Conservation (phyloP, 2,888 invertebrate species). For the Synanthedon vespiformis region DNA sequence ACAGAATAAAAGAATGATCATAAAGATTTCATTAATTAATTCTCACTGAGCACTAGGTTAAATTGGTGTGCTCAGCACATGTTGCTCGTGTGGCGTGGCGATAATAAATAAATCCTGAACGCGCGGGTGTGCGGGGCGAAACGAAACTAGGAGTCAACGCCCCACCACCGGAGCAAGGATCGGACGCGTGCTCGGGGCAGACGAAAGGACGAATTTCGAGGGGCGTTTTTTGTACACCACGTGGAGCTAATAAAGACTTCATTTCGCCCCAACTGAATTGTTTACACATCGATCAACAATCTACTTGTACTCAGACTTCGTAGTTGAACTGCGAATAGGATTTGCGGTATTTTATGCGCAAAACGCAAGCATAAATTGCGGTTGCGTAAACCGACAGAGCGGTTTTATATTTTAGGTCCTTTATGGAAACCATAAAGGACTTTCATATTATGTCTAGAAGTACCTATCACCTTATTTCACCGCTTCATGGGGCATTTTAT, state of each 20-base stretch:
- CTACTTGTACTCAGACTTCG: too few relatives aligned
- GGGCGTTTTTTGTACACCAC: slow-evolving; percentile 5
- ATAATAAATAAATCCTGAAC: slow-evolving; percentile 33
- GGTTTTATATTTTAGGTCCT: not conserved
- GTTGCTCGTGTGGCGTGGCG: not conserved
- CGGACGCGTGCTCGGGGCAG: slow-evolving; percentile 12
- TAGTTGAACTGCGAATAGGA: too few relatives aligned
- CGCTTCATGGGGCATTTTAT: too few relatives aligned
- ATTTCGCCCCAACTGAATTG: slow-evolving; percentile 2
- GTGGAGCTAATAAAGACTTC: slow-evolving; percentile 11
- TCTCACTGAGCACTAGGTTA: too few relatives aligned
- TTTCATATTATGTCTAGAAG: too few relatives aligned
- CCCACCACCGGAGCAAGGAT: slow-evolving; percentile 9
- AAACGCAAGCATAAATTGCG: not conserved
- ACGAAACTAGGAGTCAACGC: slow-evolving; percentile 10
- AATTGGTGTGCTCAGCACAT: too few relatives aligned
- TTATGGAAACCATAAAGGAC: too few relatives aligned
- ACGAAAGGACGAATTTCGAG: slow-evolving; percentile 30
- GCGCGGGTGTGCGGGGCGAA: slow-evolving; percentile 12
- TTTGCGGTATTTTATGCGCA: not conserved
- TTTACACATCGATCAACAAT: too few relatives aligned
- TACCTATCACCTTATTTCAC: too few relatives aligned
- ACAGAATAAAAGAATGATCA: too few relatives aligned
- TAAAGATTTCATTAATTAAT: too few relatives aligned
- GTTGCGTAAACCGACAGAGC: not conserved